Conservation (phyloP, 2,113 vertebrate species). For the Malurus elegans region DNA sequence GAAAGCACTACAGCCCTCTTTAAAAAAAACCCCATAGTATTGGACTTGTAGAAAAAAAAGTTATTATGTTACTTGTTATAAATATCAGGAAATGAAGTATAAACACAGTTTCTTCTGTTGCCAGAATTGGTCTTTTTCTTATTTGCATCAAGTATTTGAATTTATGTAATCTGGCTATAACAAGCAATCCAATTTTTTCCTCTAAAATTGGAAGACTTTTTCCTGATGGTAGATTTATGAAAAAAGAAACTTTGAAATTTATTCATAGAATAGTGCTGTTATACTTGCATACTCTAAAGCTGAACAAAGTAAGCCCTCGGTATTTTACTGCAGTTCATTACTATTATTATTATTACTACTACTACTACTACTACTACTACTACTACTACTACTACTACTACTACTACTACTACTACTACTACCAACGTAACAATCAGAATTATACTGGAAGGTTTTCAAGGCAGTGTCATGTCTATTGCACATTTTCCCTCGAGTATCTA, state of each 20-base stretch:
- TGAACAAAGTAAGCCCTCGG: neutral
- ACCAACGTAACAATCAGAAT: neutral
- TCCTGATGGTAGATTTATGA: neutral
- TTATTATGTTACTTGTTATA: neutral
- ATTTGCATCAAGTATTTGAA: neutral
- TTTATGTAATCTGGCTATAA: neutral
- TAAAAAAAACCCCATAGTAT: no score
- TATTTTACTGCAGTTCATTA: neutral
- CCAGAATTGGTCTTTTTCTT: neutral
- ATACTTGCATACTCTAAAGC: neutral
- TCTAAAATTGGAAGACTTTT: neutral
- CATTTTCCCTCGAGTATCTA: neutral
- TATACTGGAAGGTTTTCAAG: neutral
- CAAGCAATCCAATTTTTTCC: neutral
- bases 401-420: neutral
- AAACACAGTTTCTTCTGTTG: neutral
- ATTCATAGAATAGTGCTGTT: neutral
- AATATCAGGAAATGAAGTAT: neutral
- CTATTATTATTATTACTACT: neutral
- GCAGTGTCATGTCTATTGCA: neutral
- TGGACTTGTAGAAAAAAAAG: neutral
- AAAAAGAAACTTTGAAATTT: neutral
- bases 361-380: neutral
- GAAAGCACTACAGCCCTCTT: neutral
- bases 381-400: neutral